These are phyloP conservation scores for Drosophila neotestacea DNA, from an alignment of 2,888 invertebrate species.

Conservation along the genomic window DNA sequence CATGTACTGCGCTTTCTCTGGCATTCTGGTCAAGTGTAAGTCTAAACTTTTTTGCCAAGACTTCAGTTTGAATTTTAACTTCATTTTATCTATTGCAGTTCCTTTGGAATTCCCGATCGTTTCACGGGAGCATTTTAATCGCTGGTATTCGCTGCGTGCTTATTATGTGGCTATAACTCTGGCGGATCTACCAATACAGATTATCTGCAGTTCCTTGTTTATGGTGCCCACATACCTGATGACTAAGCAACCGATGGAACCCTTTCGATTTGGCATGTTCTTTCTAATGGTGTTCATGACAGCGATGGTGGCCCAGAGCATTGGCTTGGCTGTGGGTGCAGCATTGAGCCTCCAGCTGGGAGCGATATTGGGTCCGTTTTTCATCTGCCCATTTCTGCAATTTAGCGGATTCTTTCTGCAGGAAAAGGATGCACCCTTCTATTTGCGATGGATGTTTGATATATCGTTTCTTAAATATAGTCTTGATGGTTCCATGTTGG, in stretches of 20 bases:
- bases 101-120: slow-evolving; percentile 93
- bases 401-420: slow-evolving; percentile 97
- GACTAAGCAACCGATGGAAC: slow-evolving; percentile 94
- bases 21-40: slow-evolving; percentile 96
- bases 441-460: slow-evolving; percentile 94
- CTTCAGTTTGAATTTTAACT: not conserved
- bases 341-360: slow-evolving; percentile 94
- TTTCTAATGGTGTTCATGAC: slow-evolving; percentile 90
- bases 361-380: slow-evolving; percentile 94
- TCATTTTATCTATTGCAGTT: slow-evolving; percentile 86
- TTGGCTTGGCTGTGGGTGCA: slow-evolving; percentile 94
- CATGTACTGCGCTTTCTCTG: slow-evolving; percentile 97
- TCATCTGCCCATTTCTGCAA: slow-evolving; percentile 93
- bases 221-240: slow-evolving; percentile 92
- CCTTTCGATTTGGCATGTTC: slow-evolving; percentile 90
- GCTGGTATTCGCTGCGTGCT: slow-evolving; percentile 94
- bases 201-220: slow-evolving; percentile 91
- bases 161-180: slow-evolving; percentile 92
- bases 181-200: slow-evolving; percentile 93
- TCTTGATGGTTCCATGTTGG: slow-evolving; percentile 92
- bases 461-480: slow-evolving; percentile 95
- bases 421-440: slow-evolving; percentile 91
- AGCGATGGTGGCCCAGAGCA: slow-evolving; percentile 93
- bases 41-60: slow-evolving; percentile 60
- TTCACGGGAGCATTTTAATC: slow-evolving; percentile 93